Evolutionary conservation across 2,888 invertebrate species (phyloP), one percentile per base, ranked within the genome.

Genomic region (Brenthis ino): DNA sequence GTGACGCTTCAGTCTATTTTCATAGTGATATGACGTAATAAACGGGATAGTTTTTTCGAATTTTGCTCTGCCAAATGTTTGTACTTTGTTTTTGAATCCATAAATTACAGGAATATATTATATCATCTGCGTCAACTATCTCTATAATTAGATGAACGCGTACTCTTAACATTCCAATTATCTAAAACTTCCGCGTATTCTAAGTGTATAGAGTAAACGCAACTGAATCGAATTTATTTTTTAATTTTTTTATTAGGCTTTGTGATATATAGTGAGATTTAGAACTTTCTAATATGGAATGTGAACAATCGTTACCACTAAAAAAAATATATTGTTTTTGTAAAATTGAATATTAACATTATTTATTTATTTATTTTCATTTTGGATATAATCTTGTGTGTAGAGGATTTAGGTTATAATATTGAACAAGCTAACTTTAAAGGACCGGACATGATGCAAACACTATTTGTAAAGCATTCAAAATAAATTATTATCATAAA

Each of bases 1-100:
- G 50, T 74, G 74, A 75, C 67, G 70, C 63, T 20, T 6, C 37
- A 64, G 66, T 68, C 64, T 73, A 70, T 73, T 73, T 68, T 64
- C 47, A 66, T 65, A 66, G 61, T 68, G 65, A 73, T 73, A 71
- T 69, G 60, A 67, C 66, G 67, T 71, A 67, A 68, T 70, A 69
- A 69, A 67, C 64, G 67, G 70, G 68, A 68, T 70, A 67, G 70
- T 60, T 68, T 66, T 70, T 65, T 58, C 20, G 57, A 51, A 57
- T 58, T 66, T 67, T 66, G 43, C 56, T 65, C 66, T 66, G 71
- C 68, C 71, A 71, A 64, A 61, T 65, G 43, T 65, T 33, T 50
- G n/a, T 54, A 50, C 43, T 61, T 71, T 54, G 50, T 54, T 63
- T 43, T 60, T 60, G 28, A 60, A 60, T 12, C 50, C 50, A 50